Evolutionary conservation across 2,113 vertebrate genomes (phyloP).

Genomic region (Urocynchramus pylzowi): DNA sequence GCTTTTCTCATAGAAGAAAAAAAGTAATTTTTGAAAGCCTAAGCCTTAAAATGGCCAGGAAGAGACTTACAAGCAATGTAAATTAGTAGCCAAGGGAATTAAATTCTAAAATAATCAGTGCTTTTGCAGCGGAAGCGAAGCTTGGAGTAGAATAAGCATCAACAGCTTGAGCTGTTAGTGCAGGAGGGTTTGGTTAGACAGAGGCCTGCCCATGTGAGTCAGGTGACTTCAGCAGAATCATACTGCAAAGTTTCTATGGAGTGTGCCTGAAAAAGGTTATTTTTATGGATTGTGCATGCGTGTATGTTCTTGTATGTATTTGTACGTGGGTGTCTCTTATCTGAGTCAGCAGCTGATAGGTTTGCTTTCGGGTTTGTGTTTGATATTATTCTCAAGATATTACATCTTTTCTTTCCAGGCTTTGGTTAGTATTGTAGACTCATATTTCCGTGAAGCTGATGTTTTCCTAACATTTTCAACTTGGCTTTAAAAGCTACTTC

Average conservation of each 20-base stretch:
- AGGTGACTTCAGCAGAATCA: neutral
- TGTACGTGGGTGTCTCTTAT: neutral
- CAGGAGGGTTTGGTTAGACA: neutral
- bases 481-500: neutral
- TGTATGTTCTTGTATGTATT: neutral
- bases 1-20: neutral
- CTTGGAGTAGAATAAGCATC: neutral
- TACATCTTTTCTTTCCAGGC: slow-evolving; percentile 32
- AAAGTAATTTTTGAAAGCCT: neutral
- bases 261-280: neutral
- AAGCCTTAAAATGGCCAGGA: neutral
- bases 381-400: neutral
- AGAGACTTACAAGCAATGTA: neutral
- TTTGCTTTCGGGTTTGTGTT: neutral
- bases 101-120: neutral
- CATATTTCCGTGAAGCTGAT: slow-evolving; percentile 7
- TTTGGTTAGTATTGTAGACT: neutral
- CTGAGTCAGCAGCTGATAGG: neutral
- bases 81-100: neutral
- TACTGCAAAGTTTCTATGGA: neutral
- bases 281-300: neutral
- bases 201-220: neutral
- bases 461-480: neutral
- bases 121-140: neutral
- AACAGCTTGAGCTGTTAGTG: neutral